Evolutionary conservation across 2,113 vertebrate species (phyloP), one percentile per base, ranked within the genome.

Genomic region (Bubo scandiacus): DNA sequence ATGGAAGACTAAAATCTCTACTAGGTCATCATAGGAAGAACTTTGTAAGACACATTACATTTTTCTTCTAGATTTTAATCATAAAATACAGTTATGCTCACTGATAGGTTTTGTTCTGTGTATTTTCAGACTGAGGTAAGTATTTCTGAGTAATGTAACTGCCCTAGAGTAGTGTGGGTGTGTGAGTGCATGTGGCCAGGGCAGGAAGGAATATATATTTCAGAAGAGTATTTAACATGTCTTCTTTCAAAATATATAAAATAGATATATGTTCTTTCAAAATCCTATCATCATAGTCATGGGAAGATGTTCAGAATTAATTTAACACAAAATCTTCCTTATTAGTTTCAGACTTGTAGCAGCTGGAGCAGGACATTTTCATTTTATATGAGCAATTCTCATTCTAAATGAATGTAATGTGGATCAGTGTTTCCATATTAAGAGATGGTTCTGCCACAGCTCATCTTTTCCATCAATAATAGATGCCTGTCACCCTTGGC

Each of bases 391-490:
- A 91, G 45, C 49, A 73, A 73, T 79, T 94, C 49, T 93, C 74
- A 70, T 94, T 85, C 49, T 72, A 72, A 79, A 62, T 74, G 11
- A 88, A 85, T 58, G 22, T 55, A 74, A 51, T 63, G 42, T 32
- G 36, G 80, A 73, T 77, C 21, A 16, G 30, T 58, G 72, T 84
- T 94, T 95, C 90, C 79, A 70, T 65, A 59, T 71, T 59, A 94
- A 91, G 91, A 89, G n/a, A 61, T 36, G 18, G 34, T 63, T 85
- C 79, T 94, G 45, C 63, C 40, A 51, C 43, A 87, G 74, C 43
- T 96, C 70, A 62, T 88, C 58, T 93, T 83, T 86, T 87, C 71
- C 52, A 88, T 89, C 65, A 91, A 40, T 92, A 95, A 90, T 74
- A 92, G 49, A 85, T 72, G 78, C 14, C 38, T 84, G 86, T 62